Conservation (phyloP, 2,113 vertebrate genomes). For the Phylloscopus whistleri region DNA sequence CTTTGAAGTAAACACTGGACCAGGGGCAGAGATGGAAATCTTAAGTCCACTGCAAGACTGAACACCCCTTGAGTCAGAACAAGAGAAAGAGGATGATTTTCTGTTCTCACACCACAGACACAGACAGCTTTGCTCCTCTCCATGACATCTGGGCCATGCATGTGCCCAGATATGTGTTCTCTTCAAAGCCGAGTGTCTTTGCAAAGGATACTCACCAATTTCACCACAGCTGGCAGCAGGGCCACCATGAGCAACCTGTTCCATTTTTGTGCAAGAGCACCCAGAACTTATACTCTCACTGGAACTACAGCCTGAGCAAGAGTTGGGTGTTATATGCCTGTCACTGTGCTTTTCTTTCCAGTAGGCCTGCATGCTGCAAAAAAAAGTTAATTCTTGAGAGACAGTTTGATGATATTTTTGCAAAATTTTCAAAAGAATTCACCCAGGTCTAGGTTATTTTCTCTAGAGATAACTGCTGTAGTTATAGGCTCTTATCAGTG, state of each 20-base stretch:
- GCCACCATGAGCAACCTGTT: background rate
- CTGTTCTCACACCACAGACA: fast-evolving
- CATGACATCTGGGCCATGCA: no score
- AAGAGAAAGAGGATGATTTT: background rate
- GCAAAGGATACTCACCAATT: background rate
- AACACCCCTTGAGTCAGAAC: background rate
- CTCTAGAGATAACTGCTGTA: background rate
- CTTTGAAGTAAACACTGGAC: background rate
- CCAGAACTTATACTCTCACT: background rate
- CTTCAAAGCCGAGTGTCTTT: fast-evolving
- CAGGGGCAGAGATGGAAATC: background rate
- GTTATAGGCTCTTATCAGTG: background rate
- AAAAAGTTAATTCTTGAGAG: background rate
- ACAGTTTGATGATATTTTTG: background rate
- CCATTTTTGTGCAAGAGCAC: background rate
- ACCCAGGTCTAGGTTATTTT: background rate
- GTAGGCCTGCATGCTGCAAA: background rate
- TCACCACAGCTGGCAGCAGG: background rate
- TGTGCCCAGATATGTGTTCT: background rate
- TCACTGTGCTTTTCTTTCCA: background rate
- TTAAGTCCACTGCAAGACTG: background rate
- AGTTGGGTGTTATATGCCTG: background rate
- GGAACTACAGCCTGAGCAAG: background rate
- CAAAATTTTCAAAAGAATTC: background rate
- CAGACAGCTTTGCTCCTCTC: background rate